A percentile compares a stretch with the other conserved stretches of the same genome.
Evolutionary conservation across 2,888 invertebrate species (phyloP).

Genomic region (Coronaproctus castanopsis): DNA sequence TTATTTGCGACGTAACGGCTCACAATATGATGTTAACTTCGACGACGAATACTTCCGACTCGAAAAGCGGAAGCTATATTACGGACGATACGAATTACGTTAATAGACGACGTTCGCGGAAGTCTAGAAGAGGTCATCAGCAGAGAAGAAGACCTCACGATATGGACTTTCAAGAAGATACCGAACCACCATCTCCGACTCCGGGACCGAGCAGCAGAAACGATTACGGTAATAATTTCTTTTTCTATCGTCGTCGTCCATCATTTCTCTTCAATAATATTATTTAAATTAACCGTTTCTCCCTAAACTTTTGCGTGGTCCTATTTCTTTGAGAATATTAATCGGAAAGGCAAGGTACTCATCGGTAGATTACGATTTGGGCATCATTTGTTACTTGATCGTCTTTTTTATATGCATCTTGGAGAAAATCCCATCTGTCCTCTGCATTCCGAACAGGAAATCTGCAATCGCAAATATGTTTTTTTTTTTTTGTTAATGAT

Average conservation of each 20-base stretch:
- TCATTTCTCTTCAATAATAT: too few species aligned
- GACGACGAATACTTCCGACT: slow-evolving; percentile 25
- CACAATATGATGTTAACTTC: slow-evolving; percentile 7
- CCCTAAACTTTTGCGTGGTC: too few species aligned
- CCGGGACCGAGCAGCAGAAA: slow-evolving; percentile 22
- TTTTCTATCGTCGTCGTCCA: background rate
- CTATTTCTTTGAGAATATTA: too few species aligned
- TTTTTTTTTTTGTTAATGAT: too few species aligned
- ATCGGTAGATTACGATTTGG: too few species aligned
- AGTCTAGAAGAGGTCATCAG: slow-evolving; percentile 9
- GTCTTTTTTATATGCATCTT: too few species aligned
- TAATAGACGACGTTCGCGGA: slow-evolving; percentile 10
- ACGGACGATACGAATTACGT: slow-evolving; percentile 11
- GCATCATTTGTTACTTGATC: too few species aligned
- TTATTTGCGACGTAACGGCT: slow-evolving; percentile 2
- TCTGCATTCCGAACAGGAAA: too few species aligned
- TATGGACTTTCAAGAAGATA: slow-evolving; percentile 10
- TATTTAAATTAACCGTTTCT: too few species aligned
- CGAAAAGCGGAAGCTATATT: slow-evolving; percentile 21
- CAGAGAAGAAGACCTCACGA: slow-evolving; percentile 9
- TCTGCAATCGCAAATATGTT: too few species aligned
- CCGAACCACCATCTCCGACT: slow-evolving; percentile 21
- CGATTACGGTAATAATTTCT: slow-evolving; percentile 20
- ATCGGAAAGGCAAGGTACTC: too few species aligned
- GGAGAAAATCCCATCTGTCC: too few species aligned